These are phyloP conservation scores for Stramonita haemastoma DNA, from an alignment of 2,888 invertebrate genomes.

Conservation along the genomic window DNA sequence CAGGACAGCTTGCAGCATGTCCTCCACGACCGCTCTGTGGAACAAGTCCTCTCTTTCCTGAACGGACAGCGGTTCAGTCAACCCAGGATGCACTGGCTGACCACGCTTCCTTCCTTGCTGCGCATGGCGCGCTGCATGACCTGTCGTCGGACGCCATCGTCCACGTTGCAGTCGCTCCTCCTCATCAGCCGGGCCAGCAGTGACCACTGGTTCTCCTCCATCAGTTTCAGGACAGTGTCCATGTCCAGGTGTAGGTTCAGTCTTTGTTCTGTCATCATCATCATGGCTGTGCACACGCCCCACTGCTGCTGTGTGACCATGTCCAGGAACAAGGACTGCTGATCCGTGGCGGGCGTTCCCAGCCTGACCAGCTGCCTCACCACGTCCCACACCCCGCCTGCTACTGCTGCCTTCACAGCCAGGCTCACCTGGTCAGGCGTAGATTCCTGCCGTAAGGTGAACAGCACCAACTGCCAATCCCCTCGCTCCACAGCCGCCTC, in stretches of 20 bases:
- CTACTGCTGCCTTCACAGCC: not conserved
- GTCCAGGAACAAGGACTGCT: not conserved
- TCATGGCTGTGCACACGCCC: not conserved
- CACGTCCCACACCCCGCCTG: not conserved
- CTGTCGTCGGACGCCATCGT: not conserved
- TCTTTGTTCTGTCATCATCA: not conserved
- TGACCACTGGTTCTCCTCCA: conserved; percentile 25
- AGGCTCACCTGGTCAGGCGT: not conserved
- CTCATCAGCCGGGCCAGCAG: conserved; percentile 21
- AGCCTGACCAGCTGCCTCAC: conserved; percentile 14
- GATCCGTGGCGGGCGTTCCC: not conserved
- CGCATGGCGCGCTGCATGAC: not conserved
- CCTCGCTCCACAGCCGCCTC: not conserved
- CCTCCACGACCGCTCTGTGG: not conserved
- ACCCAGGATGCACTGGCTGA: not conserved
- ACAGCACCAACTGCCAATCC: conserved; percentile 2
- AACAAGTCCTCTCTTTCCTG: conserved; percentile 19
- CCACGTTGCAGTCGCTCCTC: not conserved
- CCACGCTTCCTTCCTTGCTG: conserved; percentile 9
- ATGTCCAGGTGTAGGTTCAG: not conserved
- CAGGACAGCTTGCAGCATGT: not conserved
- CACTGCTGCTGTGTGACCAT: not conserved
- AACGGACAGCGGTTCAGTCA: not conserved
- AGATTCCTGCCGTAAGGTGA: not conserved
- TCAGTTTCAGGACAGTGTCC: conserved; percentile 9